Evolutionary conservation across 2,113 vertebrate genomes (phyloP).

Genomic region (Leucopsar rothschildi): DNA sequence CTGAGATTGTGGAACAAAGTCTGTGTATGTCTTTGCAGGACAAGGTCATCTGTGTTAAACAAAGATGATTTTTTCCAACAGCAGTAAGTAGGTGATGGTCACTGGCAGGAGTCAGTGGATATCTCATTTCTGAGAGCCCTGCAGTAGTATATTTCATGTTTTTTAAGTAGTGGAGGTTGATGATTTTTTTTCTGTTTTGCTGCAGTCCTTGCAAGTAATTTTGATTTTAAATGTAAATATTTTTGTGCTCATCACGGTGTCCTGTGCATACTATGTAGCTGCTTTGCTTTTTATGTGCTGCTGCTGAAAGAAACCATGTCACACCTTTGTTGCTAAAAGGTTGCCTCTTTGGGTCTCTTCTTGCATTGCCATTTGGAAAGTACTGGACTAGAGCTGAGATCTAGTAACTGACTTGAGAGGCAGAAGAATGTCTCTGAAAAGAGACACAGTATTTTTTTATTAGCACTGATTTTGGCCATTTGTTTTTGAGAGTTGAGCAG

Average conservation of each 20-base stretch:
- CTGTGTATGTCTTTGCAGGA: neutral
- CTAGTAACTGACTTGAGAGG: neutral
- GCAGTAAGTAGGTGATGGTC: slow-evolving; percentile 10
- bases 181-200: neutral
- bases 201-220: neutral
- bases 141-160: neutral
- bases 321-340: neutral
- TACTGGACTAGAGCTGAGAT: neutral
- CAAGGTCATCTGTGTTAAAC: slow-evolving; percentile 4
- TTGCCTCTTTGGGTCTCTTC: neutral
- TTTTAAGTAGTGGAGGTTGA: neutral
- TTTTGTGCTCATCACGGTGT: neutral
- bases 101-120: neutral
- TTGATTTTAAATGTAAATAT: neutral
- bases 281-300: neutral
- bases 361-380: neutral
- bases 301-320: neutral
- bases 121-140: neutral
- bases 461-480: neutral
- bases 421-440: neutral
- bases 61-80: slow-evolving; percentile 14
- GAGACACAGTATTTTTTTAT: neutral
- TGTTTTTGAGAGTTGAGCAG: neutral
- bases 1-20: neutral
- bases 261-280: neutral